A percentile compares a stretch with the other conserved stretches of the same genome.
Conservation (phyloP, 2,113 vertebrate genomes). For the Aix galericulata region DNA sequence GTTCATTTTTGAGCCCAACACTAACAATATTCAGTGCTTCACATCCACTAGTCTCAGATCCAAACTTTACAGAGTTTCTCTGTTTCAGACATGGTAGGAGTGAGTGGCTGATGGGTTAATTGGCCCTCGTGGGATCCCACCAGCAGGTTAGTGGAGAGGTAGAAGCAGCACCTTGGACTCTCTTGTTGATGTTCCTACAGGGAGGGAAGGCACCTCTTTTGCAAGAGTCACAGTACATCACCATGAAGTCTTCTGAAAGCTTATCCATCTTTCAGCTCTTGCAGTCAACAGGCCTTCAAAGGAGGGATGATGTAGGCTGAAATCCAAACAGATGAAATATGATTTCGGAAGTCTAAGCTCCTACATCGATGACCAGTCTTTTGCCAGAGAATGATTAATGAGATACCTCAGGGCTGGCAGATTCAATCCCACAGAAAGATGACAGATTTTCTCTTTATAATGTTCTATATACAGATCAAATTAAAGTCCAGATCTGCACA, state of each 20-base stretch:
- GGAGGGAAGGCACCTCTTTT: background rate
- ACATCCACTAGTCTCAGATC: background rate
- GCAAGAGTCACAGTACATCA: background rate
- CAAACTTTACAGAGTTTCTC: background rate
- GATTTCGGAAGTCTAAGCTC: background rate
- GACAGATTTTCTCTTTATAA: background rate
- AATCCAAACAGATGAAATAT: background rate
- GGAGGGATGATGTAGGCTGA: background rate
- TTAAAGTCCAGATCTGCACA: background rate
- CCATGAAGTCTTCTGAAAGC: background rate
- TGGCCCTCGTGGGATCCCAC: background rate
- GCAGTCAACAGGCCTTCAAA: background rate
- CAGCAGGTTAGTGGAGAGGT: background rate
- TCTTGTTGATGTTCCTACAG: accelerated
- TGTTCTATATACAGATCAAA: background rate
- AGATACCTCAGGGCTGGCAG: background rate
- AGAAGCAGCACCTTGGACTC: background rate
- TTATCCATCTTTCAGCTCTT: background rate
- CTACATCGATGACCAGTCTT: background rate
- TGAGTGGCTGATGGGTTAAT: background rate
- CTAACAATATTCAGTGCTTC: background rate
- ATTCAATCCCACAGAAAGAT: background rate
- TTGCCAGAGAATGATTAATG: background rate
- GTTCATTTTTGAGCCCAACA: background rate
- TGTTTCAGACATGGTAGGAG: background rate